A percentile compares a stretch with the other conserved stretches of the same genome.
Evolutionary conservation across 1,140 invertebrate genomes (phyloP).

Genomic region (Bombyx mandarina): DNA sequence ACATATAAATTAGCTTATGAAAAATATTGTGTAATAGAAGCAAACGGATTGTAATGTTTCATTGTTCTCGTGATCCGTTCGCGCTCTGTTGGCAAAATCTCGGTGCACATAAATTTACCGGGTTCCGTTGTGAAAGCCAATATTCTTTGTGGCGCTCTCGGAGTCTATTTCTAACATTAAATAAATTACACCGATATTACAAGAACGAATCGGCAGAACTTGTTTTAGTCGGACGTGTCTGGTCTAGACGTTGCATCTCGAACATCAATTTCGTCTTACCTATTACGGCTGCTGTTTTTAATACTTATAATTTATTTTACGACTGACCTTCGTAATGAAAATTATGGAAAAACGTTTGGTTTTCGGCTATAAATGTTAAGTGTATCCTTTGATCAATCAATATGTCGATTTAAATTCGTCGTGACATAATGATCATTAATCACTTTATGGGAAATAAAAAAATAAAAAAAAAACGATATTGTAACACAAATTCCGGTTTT

Average conservation of each 20-base stretch:
- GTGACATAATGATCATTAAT: too few relatives aligned
- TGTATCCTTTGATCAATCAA: too few relatives aligned
- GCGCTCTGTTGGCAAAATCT: constrained; percentile 46
- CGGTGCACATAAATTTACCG: constrained; percentile 56
- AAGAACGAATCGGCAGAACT: constrained; percentile 63
- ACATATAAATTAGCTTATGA: too few relatives aligned
- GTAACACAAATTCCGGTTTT: too few relatives aligned
- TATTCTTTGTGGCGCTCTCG: constrained; percentile 61
- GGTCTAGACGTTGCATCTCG: constrained; percentile 40
- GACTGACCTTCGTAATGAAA: too few relatives aligned
- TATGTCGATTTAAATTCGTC: too few relatives aligned
- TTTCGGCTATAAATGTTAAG: too few relatives aligned
- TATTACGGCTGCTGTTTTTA: constrained; percentile 3
- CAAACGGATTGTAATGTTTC: constrained; percentile 15
- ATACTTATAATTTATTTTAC: too few relatives aligned
- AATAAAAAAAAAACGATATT: too few relatives aligned
- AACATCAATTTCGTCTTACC: constrained; percentile 47
- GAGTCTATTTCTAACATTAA: constrained; percentile 67
- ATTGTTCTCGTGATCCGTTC: constrained; percentile 29
- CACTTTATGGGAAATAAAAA: too few relatives aligned
- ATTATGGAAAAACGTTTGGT: too few relatives aligned
- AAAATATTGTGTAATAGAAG: background rate
- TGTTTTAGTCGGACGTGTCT: constrained; percentile 56
- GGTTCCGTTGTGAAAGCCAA: constrained; percentile 67
- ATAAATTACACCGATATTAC: constrained; percentile 68